A percentile compares a stretch with the other conserved stretches of the same genome.
These are phyloP conservation scores for Radopholus similis DNA, from an alignment of 1,140 invertebrate genomes.

Conservation along the genomic window DNA sequence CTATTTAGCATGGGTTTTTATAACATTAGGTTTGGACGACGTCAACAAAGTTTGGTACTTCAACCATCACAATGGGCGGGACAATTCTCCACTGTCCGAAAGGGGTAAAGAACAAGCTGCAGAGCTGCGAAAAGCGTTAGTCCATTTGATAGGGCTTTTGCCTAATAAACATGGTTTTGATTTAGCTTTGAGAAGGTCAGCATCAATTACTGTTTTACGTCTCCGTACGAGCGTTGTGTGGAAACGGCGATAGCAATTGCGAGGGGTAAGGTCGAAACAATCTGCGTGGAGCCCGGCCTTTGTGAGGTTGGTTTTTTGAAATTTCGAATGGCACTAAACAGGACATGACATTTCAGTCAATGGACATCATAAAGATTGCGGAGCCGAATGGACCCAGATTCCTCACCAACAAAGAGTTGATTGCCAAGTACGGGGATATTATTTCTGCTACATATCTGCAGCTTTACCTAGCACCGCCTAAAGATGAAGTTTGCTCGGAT, in stretches of 20 bases:
- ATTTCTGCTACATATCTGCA: neutral
- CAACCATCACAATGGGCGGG: constrained; percentile 4
- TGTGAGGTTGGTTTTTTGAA: neutral
- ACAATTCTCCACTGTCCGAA: constrained; percentile 11
- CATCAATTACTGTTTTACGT: constrained; percentile 9
- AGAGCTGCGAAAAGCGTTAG: neutral
- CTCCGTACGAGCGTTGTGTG: constrained; percentile 4
- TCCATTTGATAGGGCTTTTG: too few species aligned
- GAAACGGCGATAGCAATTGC: neutral
- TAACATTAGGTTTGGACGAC: too few species aligned
- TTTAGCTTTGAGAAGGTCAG: constrained; percentile 5
- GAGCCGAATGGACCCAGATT: neutral
- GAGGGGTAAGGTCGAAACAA: neutral
- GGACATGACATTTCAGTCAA: neutral
- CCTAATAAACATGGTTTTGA: too few species aligned
- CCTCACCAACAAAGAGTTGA: neutral
- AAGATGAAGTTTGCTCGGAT: neutral
- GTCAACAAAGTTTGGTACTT: constrained; percentile 12
- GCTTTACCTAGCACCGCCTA: neutral
- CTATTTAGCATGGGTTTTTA: too few species aligned
- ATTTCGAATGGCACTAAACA: neutral
- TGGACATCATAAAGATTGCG: neutral
- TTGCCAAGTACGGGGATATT: neutral
- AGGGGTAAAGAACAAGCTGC: constrained; percentile 2
- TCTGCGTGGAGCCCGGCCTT: constrained; percentile 12